phyloP scores from a whole-genome alignment of 2,888 invertebrate genomes.

The Diplolepis rosae region DNA sequence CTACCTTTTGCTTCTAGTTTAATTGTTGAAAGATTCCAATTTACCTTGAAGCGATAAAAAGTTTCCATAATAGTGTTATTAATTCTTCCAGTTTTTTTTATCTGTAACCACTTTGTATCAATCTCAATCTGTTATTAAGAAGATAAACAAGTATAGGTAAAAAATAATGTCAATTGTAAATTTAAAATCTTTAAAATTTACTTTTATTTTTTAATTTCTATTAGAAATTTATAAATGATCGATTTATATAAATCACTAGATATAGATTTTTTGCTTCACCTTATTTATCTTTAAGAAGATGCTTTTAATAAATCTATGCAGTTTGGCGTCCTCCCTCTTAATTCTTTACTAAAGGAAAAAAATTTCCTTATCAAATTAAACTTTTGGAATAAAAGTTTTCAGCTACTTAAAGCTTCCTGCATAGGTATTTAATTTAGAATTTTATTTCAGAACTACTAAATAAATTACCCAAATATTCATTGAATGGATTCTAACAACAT shows the following conservation, averaged over 20 bases:
- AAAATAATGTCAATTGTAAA: too few species aligned
- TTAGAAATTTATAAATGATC: too few species aligned
- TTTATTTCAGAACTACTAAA: not conserved
- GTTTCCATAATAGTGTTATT: too few species aligned
- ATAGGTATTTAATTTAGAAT: slow-evolving; percentile 1
- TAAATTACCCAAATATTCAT: not conserved
- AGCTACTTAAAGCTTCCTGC: not conserved
- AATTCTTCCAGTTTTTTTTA: too few species aligned
- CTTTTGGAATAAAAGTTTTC: slow-evolving; percentile 57
- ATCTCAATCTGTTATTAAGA: too few species aligned
- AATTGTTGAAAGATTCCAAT: slow-evolving; percentile 3
- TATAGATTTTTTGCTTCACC: not conserved
- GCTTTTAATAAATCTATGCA: slow-evolving; percentile 4
- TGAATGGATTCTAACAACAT: too few species aligned
- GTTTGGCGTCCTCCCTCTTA: slow-evolving; percentile 27
- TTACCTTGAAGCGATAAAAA: slow-evolving; percentile 8
- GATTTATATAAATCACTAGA: too few species aligned
- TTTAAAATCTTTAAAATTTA: too few species aligned
- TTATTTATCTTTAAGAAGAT: not conserved
- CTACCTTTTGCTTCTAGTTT: slow-evolving; percentile 14
- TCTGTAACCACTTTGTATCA: too few species aligned
- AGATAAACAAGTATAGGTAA: too few species aligned
- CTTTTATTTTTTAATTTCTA: too few species aligned
- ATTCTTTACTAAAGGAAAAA: slow-evolving; percentile 42
- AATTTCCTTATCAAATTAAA: slow-evolving; percentile 42